Percentiles rank a stretch among this genome's conserved stretches.
phyloP scores from a whole-genome alignment of 2,888 invertebrate species.

The Eubasilissa splendida region DNA sequence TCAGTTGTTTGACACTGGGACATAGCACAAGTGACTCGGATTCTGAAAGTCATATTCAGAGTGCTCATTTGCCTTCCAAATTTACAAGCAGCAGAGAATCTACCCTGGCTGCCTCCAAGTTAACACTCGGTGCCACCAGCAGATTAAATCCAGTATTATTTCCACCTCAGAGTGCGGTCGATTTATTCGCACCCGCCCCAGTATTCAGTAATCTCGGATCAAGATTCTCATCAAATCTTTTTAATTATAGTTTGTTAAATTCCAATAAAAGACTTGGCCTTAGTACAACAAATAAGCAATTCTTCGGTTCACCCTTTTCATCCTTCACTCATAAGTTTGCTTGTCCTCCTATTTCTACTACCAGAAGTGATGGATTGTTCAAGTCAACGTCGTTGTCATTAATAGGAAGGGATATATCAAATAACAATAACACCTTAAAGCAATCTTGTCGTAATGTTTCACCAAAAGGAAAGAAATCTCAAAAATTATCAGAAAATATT shows the following conservation, averaged over 20 bases:
- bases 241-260: conserved; percentile 51
- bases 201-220: conserved; percentile 71
- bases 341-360: conserved; percentile 65
- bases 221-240: conserved; percentile 65
- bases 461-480: conserved; percentile 65
- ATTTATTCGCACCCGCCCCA: conserved; percentile 71
- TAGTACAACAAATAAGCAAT: conserved; percentile 66
- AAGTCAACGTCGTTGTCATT: conserved; percentile 32
- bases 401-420: conserved; percentile 34
- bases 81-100: conserved; percentile 61
- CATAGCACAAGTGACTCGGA: conserved; percentile 73
- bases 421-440: conserved; percentile 63
- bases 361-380: conserved; percentile 50
- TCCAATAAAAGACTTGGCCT: conserved; percentile 63
- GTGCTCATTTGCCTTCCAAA: conserved; percentile 68
- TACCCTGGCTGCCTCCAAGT: conserved; percentile 41
- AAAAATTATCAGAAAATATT: conserved; percentile 31
- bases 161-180: conserved; percentile 58
- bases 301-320: conserved; percentile 64
- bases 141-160: conserved; percentile 44
- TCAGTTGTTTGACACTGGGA: conserved; percentile 73
- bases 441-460: conserved; percentile 62
- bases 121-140: conserved; percentile 47
- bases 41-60: conserved; percentile 68
- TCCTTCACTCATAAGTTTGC: conserved; percentile 71